Conservation (phyloP, 2,113 vertebrate species). For the Vidua chalybeata region DNA sequence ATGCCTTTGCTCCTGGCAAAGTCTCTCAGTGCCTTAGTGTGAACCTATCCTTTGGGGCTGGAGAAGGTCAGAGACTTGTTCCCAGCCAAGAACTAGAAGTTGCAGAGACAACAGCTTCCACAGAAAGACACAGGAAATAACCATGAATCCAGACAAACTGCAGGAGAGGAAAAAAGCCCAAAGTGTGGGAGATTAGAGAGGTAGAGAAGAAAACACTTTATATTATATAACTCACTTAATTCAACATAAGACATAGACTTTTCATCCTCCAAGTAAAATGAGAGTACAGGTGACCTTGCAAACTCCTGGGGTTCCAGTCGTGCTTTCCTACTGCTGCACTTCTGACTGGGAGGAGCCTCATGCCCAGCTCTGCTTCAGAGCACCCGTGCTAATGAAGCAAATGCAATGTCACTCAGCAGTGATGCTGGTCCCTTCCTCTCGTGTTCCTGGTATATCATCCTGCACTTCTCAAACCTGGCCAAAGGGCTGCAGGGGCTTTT, state of each 20-base stretch:
- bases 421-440: background rate
- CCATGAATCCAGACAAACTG: background rate
- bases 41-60: background rate
- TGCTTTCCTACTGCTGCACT: background rate
- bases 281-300: background rate
- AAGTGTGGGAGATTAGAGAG: background rate
- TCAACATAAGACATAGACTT: background rate
- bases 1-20: slow-evolving; percentile 35
- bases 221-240: background rate
- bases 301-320: background rate
- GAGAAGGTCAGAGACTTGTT: slow-evolving; percentile 10
- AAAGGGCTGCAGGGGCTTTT: background rate
- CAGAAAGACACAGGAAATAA: background rate
- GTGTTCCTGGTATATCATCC: background rate
- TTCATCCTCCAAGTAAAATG: background rate
- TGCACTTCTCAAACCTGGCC: background rate
- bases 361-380: background rate
- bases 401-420: background rate
- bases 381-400: background rate
- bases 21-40: background rate
- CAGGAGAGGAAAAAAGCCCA: background rate
- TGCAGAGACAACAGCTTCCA: background rate
- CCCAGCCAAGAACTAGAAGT: background rate
- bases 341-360: background rate
- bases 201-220: background rate